Conservation (phyloP, 2,888 invertebrate genomes). For the Ptychoptera albimana region DNA sequence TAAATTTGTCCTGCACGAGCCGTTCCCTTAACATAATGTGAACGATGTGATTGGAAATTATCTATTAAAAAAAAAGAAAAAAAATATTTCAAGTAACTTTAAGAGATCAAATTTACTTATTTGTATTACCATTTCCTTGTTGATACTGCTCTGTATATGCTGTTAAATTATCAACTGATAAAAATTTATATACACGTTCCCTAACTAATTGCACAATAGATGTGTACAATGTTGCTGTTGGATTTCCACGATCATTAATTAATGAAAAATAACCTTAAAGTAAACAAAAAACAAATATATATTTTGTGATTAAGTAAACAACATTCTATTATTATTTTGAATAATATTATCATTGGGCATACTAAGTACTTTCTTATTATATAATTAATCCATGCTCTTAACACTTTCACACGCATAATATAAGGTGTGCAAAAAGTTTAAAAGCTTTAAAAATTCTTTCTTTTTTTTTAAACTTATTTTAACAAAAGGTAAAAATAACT, state of each 20-base stretch:
- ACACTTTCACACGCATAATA: too few species aligned
- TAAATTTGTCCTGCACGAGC: conserved; percentile 56
- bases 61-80: too few species aligned
- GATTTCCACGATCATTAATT: conserved; percentile 47
- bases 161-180: conserved; percentile 30
- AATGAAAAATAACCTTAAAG: conserved; percentile 51
- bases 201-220: conserved; percentile 48
- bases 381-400: too few species aligned
- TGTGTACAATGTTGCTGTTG: conserved; percentile 46
- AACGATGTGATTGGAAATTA: conserved; percentile 2
- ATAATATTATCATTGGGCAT: too few species aligned
- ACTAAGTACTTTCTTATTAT: too few species aligned
- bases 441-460: too few species aligned
- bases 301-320: neutral
- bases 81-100: too few species aligned
- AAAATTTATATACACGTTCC: conserved; percentile 41
- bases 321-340: too few species aligned
- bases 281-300: conserved; percentile 6
- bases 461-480: too few species aligned
- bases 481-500: too few species aligned
- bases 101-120: too few species aligned
- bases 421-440: too few species aligned
- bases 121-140: neutral
- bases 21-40: conserved; percentile 51
- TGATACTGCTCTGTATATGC: conserved; percentile 23